Percentiles rank a stretch among this genome's conserved stretches.
Evolutionary conservation across 1,140 invertebrate genomes (phyloP).

Genomic region (Rhagoletis zephyria): DNA sequence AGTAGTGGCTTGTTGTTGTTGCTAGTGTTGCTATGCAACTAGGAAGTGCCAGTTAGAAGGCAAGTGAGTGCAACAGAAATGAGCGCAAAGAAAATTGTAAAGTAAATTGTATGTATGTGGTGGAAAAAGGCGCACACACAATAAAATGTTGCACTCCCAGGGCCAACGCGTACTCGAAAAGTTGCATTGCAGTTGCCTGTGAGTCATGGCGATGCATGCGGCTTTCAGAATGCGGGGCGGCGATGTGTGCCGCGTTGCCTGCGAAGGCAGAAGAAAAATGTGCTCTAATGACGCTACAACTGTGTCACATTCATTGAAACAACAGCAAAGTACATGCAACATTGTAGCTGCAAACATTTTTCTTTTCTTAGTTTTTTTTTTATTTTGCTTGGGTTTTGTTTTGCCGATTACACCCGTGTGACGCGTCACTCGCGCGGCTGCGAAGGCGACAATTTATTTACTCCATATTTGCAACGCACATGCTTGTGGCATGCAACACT

Average conservation of each 20-base stretch:
- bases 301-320: background rate
- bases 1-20: background rate
- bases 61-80: background rate
- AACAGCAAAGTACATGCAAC: background rate
- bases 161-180: background rate
- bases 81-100: slow-evolving; percentile 7
- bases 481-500: slow-evolving; percentile 1
- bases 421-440: background rate
- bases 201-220: too few relatives aligned
- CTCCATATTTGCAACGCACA: slow-evolving; percentile 12
- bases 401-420: background rate
- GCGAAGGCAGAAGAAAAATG: slow-evolving; percentile 15
- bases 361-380: background rate
- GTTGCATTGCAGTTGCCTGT: background rate
- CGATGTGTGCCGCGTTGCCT: background rate
- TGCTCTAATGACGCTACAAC: slow-evolving; percentile 14
- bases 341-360: background rate
- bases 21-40: background rate
- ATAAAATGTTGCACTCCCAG: slow-evolving; percentile 25
- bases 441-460: slow-evolving; percentile 45
- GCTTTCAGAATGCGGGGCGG: background rate
- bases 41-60: background rate
- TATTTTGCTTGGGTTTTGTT: background rate
- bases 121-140: background rate
- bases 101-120: background rate